A percentile compares a stretch with the other conserved stretches of the same genome.
Conservation (phyloP, 2,888 invertebrate genomes). For the Cheiracanthium punctorium region DNA sequence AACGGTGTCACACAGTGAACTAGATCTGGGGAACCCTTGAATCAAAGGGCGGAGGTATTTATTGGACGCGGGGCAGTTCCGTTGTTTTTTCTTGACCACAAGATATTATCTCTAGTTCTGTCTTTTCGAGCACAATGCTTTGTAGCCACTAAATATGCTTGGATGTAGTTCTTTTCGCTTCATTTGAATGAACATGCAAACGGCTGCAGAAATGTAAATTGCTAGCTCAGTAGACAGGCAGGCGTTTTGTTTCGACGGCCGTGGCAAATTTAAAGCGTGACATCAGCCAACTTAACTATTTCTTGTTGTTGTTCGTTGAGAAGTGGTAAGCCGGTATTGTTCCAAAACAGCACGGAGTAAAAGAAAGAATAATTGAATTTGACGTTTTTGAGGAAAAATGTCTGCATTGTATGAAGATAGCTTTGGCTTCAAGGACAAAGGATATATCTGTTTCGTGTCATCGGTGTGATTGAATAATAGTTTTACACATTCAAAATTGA, state of each 20-base stretch:
- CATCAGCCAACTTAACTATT: not conserved
- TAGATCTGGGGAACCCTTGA: not conserved
- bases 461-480: no score
- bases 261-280: not conserved
- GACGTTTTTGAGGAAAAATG: not conserved
- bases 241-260: not conserved
- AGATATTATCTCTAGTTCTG: not conserved
- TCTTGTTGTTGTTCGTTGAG: not conserved
- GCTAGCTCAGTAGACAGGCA: not conserved
- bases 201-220: not conserved
- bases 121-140: not conserved
- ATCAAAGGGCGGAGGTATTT: constrained; percentile 4
- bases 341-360: not conserved
- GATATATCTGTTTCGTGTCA: not conserved
- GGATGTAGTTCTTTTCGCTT: not conserved
- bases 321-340: not conserved
- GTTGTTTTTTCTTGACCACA: not conserved
- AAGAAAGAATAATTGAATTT: not conserved
- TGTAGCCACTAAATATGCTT: not conserved
- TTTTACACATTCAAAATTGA: no score
- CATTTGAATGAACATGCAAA: not conserved
- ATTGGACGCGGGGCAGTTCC: not conserved
- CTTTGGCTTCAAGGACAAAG: not conserved
- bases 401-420: not conserved
- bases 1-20: constrained; percentile 11